Conservation (phyloP, 2,113 vertebrate genomes). For the Synodontis membranacea region DNA sequence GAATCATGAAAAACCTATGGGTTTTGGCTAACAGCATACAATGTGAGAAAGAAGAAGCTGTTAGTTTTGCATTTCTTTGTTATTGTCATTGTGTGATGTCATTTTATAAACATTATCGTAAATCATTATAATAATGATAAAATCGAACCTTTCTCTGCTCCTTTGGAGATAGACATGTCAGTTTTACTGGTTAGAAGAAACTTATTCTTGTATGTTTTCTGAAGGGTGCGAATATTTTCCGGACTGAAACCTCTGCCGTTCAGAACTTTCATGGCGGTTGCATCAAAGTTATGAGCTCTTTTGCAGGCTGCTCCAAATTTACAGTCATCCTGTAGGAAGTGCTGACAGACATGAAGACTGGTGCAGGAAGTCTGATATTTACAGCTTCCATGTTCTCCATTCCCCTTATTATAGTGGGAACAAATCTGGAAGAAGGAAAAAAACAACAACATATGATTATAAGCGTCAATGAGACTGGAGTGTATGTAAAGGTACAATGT, state of each 20-base stretch:
- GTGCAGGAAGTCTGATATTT: conserved; percentile 61
- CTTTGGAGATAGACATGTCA: background rate
- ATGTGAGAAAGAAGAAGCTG: background rate
- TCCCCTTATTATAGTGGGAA: conserved; percentile 73
- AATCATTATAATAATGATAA: background rate
- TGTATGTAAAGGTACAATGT: background rate
- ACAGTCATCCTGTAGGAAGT: conserved; percentile 69
- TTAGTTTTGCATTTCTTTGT: background rate
- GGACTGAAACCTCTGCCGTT: conserved; percentile 54
- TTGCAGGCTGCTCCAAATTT: conserved; percentile 67
- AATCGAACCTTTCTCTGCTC: conserved; percentile 33
- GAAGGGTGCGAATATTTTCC: conserved; percentile 57
- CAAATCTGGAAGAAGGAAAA: conserved; percentile 63
- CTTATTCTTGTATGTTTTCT: conserved; percentile 69
- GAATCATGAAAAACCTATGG: background rate
- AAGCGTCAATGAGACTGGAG: background rate
- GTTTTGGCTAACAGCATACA: background rate
- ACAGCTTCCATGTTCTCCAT: conserved; percentile 67
- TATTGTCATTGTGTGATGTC: background rate
- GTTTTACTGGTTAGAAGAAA: conserved; percentile 57
- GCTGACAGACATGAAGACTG: conserved; percentile 73
- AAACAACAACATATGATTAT: background rate
- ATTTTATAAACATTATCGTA: background rate
- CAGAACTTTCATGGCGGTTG: conserved; percentile 49
- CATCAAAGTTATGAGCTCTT: conserved; percentile 61